Percentiles rank a stretch among this genome's conserved stretches.
Conservation (phyloP, 2,888 invertebrate genomes). For the Pyrgus malvae region DNA sequence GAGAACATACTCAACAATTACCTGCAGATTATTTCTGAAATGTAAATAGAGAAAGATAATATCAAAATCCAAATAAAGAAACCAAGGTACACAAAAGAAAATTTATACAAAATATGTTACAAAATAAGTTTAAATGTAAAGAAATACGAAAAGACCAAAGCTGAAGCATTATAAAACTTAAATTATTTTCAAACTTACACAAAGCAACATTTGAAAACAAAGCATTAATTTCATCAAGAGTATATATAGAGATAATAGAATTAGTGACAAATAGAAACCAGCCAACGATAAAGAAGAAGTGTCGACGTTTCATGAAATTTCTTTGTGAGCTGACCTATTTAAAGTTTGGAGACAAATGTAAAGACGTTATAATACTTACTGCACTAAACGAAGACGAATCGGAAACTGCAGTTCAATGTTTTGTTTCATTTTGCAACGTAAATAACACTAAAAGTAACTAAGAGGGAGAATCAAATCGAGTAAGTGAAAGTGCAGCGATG, state of each 20-base stretch:
- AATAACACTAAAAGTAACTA: neutral
- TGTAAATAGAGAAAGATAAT: too few relatives aligned
- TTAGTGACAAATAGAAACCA: slow-evolving; percentile 7
- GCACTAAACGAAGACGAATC: neutral
- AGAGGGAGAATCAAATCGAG: too few relatives aligned
- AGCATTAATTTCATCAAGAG: slow-evolving; percentile 4
- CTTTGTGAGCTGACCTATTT: slow-evolving; percentile 4
- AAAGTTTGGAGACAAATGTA: neutral
- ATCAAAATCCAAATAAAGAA: too few relatives aligned
- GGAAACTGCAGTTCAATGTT: neutral
- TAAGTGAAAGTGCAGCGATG: too few relatives aligned
- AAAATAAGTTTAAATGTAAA: neutral
- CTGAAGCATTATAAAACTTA: neutral
- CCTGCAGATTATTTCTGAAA: too few relatives aligned
- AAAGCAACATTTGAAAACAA: slow-evolving; percentile 2
- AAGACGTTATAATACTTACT: slow-evolving; percentile 1
- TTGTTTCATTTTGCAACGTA: too few relatives aligned
- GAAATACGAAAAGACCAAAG: neutral
- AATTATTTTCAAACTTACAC: neutral
- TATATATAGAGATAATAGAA: slow-evolving; percentile 15
- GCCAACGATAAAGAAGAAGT: slow-evolving; percentile 10
- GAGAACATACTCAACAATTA: too few relatives aligned
- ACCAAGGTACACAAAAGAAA: too few relatives aligned
- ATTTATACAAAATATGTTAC: neutral
- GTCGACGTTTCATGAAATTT: neutral